A percentile compares a stretch with the other conserved stretches of the same genome.
phyloP scores from a whole-genome alignment of 2,797 vertebrate genomes.

The Novumbra hubbsi region DNA sequence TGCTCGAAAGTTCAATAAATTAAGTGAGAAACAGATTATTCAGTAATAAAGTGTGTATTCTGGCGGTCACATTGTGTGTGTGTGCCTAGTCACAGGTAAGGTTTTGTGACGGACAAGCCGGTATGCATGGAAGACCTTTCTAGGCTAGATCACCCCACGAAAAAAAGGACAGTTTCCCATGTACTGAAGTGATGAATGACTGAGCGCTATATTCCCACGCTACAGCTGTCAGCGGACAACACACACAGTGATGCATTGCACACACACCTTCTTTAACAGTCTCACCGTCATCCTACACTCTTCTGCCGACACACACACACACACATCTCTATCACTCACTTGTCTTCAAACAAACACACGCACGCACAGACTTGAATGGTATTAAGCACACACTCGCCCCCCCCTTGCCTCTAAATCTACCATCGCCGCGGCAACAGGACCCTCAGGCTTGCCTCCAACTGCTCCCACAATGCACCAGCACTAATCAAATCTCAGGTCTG shows the following conservation, averaged over 20 bases:
- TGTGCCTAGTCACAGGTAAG: slow-evolving; percentile 21
- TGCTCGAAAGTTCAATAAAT: too few relatives aligned
- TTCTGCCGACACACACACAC: slow-evolving; percentile 3
- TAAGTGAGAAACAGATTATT: too few relatives aligned
- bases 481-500: slow-evolving; percentile 57
- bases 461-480: slow-evolving; percentile 52
- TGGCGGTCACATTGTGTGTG: not conserved
- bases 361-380: not conserved
- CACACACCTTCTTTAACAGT: not conserved
- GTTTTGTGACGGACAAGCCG: slow-evolving; percentile 44
- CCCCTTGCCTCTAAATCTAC: slow-evolving; percentile 32
- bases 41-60: too few relatives aligned
- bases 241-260: not conserved
- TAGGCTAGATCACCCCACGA: slow-evolving; percentile 17
- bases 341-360: slow-evolving; percentile 10
- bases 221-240: slow-evolving; percentile 35
- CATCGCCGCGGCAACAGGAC: slow-evolving; percentile 44
- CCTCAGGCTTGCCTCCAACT: slow-evolving; percentile 50
- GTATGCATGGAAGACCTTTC: slow-evolving; percentile 44
- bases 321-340: not conserved
- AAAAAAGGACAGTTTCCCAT: slow-evolving; percentile 7
- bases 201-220: slow-evolving; percentile 33
- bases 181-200: slow-evolving; percentile 48
- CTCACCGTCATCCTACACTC: not conserved
- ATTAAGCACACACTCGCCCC: slow-evolving; percentile 11